Base-by-base conservation (phyloP, 2,113 vertebrate species). In the Sebastes schlegelii region DNA sequence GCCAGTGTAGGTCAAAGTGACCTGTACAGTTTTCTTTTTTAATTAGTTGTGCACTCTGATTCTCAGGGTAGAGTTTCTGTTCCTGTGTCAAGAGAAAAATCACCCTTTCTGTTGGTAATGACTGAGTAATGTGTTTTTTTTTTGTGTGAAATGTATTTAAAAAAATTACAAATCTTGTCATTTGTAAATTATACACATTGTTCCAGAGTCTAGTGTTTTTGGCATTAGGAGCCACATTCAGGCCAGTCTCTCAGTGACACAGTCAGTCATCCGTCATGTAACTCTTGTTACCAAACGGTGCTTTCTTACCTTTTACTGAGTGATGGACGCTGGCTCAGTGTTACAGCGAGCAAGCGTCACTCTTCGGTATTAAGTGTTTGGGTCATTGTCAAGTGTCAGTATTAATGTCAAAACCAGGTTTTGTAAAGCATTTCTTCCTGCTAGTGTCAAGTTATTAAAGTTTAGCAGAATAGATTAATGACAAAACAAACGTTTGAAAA, bases 221-320 rank as follows among this genome's bases (percentile, higher is more conserved):
- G 16, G 34, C 21, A 55, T 55, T 45, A 9, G n/a, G 6, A 40
- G 51, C 3, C 54, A 54, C 40, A n/a, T n/a, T n/a, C n/a, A 76
- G n/a, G 51, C 34, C 3, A 2, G 6, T 2, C 6, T 6, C 4
- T 62, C 51, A 14, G 12, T 23, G 9, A 57, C 8, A 43, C 34
- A 40, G 52, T 75, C 45, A 34, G 16, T 61, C 66, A 5, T 60
- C 60, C 43, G n/a, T 45, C 51, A 26, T 48, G 45, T 45, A 70
- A 75, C 13, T 51, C 57, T 42, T 34, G 52, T 26, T 12, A 3
- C 3, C 17, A 23, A 66, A 26, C 6, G 3, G 43, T 60, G 43
- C 34, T 63, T 1, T 14, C 43, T 63, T 75, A 70, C 43, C 14
- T 67, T 46, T 64, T 49, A 70, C 48, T 45, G 46, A 85, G 40